These are phyloP conservation scores for Lates calcarifer DNA, from an alignment of 2,113 vertebrate genomes.

Conservation along the genomic window DNA sequence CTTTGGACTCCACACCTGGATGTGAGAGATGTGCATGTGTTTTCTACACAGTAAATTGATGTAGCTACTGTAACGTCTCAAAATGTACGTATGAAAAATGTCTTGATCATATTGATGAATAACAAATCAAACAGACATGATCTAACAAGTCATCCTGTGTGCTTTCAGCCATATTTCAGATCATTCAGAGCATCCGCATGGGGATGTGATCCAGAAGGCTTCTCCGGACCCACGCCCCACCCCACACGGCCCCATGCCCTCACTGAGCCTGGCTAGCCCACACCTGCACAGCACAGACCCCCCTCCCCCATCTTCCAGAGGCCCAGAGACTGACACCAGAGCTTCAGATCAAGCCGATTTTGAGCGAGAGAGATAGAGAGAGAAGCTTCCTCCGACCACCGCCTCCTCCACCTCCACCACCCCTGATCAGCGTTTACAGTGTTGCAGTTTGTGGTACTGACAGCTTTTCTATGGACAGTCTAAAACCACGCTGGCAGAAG, in stretches of 20 bases:
- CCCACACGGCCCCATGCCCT: conserved; percentile 49
- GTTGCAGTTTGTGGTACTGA: conserved; percentile 77
- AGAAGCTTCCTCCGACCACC: conserved; percentile 9
- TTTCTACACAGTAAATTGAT: neutral
- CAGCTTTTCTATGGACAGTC: conserved; percentile 81
- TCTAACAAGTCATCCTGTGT: neutral
- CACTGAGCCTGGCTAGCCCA: conserved; percentile 47
- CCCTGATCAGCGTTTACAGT: conserved; percentile 73
- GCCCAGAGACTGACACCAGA: conserved; percentile 48
- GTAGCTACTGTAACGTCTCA: neutral
- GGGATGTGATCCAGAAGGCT: conserved; percentile 85
- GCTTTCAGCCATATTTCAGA: conserved; percentile 90
- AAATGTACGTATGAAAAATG: no score
- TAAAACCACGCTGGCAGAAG: conserved; percentile 63
- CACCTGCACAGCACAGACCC: conserved; percentile 34
- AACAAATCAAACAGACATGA: neutral
- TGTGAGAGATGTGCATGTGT: neutral
- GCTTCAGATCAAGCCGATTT: conserved; percentile 40
- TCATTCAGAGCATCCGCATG: conserved; percentile 93
- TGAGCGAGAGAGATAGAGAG: neutral
- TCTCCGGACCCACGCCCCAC: conserved; percentile 7
- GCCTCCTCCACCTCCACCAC: neutral
- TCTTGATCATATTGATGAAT: neutral
- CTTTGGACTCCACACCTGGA: no score
- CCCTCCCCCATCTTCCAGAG: conserved; percentile 52